Conservation (phyloP, 2,797 vertebrate genomes). For the Sebastolobus alascanus region DNA sequence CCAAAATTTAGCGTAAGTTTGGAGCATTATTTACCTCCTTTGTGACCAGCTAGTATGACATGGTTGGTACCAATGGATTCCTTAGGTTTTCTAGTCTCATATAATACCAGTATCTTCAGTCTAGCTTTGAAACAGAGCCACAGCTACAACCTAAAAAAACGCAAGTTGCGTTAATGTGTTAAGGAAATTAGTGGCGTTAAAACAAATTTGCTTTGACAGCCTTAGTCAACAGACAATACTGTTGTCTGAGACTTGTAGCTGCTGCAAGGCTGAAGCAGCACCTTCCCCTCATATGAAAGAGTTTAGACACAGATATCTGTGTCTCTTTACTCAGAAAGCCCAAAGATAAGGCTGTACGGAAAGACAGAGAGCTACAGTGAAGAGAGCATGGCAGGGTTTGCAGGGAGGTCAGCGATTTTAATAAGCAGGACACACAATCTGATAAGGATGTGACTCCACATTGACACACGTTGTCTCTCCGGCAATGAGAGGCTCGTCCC, state of each 20-base stretch:
- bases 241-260: not conserved
- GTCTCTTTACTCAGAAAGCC: conserved; percentile 21
- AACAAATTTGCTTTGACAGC: too few species aligned
- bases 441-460: conserved; percentile 86
- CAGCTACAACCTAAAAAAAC: too few species aligned
- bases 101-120: too few species aligned
- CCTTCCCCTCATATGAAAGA: conserved; percentile 18
- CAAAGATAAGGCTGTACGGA: conserved; percentile 28
- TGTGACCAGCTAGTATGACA: too few species aligned
- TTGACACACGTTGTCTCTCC: conserved; percentile 84
- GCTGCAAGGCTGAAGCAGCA: not conserved
- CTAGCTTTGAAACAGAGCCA: too few species aligned
- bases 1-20: too few species aligned
- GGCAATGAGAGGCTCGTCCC: conserved; percentile 63
- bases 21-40: too few species aligned
- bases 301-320: conserved; percentile 40
- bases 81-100: too few species aligned
- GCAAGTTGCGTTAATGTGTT: too few species aligned
- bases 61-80: too few species aligned
- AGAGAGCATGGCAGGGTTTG: conserved; percentile 18
- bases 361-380: conserved; percentile 41
- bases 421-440: conserved; percentile 84
- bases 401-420: conserved; percentile 76
- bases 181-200: too few species aligned
- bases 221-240: not conserved